Evolutionary conservation across 2,113 vertebrate species (phyloP).

Genomic region (Acrocephalus arundinaceus): DNA sequence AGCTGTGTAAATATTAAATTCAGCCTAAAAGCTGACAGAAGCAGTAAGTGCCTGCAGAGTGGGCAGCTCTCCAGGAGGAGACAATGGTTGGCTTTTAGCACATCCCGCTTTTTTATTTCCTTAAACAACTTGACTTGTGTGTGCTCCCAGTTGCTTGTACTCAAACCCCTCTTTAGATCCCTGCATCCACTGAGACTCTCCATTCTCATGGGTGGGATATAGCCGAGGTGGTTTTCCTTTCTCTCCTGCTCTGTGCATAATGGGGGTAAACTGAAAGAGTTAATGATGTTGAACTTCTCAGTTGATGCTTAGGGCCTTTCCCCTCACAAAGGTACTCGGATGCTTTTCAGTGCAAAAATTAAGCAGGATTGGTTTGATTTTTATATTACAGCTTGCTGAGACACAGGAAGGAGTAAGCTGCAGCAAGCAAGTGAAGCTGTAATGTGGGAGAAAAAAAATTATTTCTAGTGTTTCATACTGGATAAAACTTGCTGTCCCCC

Average conservation of each 20-base stretch:
- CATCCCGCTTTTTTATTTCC: background rate
- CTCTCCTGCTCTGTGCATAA: background rate
- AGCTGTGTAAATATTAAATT: background rate
- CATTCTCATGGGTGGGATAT: background rate
- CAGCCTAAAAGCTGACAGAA: background rate
- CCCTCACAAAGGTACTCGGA: background rate
- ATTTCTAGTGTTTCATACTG: background rate
- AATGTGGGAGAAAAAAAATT: background rate
- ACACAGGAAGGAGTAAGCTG: background rate
- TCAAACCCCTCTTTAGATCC: background rate
- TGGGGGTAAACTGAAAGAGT: background rate
- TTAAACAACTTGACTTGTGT: background rate
- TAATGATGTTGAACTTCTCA: background rate
- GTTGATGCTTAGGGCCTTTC: background rate
- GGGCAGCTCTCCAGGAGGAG: background rate
- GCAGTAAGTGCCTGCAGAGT: conserved; percentile 24
- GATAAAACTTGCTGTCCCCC: background rate
- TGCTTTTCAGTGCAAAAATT: background rate
- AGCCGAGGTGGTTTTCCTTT: background rate
- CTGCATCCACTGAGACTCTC: background rate
- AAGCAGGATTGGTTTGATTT: background rate
- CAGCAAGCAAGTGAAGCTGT: background rate
- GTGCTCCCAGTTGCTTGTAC: background rate
- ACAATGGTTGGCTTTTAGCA: conserved; percentile 48
- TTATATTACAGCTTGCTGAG: background rate